These are phyloP conservation scores for Zosterops hypoxanthus DNA, from an alignment of 2,113 vertebrate species.

Conservation along the genomic window DNA sequence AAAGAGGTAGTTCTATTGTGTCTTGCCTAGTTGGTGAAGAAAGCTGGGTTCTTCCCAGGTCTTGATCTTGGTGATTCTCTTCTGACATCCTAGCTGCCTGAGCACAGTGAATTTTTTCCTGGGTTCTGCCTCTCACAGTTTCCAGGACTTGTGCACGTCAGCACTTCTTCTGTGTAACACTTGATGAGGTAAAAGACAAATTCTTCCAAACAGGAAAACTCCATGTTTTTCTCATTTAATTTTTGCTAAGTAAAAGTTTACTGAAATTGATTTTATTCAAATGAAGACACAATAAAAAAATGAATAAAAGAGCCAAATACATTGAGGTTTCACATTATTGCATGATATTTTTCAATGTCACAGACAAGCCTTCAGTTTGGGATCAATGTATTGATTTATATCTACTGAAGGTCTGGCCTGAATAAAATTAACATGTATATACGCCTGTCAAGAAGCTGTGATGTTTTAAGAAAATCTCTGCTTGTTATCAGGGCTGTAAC, in stretches of 20 bases:
- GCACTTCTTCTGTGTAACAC: background rate
- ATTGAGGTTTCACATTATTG: background rate
- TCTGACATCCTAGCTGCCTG: background rate
- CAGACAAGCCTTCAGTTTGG: background rate
- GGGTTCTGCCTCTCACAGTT: background rate
- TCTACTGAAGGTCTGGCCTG: background rate
- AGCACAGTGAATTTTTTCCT: background rate
- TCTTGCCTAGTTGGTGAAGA: background rate
- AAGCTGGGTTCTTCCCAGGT: background rate
- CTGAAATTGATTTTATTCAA: slow-evolving; percentile 27
- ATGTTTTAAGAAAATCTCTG: background rate
- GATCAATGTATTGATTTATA: slow-evolving; percentile 1
- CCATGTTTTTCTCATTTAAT: background rate
- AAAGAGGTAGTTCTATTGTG: background rate
- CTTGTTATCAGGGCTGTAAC: background rate
- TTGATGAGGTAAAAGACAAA: background rate
- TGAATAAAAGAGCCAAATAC: background rate
- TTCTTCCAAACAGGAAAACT: background rate
- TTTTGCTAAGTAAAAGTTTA: background rate
- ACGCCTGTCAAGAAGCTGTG: background rate
- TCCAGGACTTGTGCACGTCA: background rate
- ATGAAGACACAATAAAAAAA: background rate
- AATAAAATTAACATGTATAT: background rate
- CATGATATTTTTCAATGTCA: slow-evolving; percentile 28
- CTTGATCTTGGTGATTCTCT: background rate